Conservation (phyloP, 2,113 vertebrate species). For the Zosterops hypoxanthus region DNA sequence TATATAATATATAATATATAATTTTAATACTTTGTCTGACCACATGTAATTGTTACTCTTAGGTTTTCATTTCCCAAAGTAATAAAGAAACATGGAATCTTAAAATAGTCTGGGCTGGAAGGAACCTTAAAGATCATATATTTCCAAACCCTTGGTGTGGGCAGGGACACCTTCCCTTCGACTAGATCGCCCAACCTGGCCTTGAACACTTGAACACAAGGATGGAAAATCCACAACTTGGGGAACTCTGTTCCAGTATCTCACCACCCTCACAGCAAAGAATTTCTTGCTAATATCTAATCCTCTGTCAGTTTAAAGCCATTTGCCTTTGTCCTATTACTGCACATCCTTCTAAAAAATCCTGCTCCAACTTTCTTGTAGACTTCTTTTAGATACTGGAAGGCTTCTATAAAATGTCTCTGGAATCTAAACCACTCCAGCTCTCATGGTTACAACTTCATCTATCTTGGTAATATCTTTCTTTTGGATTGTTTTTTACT, state of each 20-base stretch:
- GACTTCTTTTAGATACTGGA: not conserved
- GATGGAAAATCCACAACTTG: not conserved
- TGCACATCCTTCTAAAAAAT: not conserved
- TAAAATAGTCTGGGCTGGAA: not conserved
- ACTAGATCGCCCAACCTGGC: not conserved
- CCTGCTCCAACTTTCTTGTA: not conserved
- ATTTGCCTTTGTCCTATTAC: not conserved
- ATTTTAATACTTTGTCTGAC: not conserved
- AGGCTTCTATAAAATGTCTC: not conserved
- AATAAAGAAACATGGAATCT: not conserved
- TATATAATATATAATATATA: too few species aligned
- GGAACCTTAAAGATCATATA: not conserved
- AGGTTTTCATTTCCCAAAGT: not conserved
- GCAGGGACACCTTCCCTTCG: not conserved
- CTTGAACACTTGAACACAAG: not conserved
- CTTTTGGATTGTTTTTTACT: not conserved
- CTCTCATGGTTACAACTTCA: rapidly evolving
- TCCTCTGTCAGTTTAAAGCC: not conserved
- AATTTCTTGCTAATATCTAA: not conserved
- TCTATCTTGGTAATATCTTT: not conserved
- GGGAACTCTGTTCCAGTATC: not conserved
- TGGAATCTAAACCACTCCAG: not conserved
- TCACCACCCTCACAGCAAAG: rapidly evolving
- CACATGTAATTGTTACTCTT: not conserved
- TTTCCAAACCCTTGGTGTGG: not conserved